These are phyloP conservation scores for Coreoperca whiteheadi DNA, from an alignment of 2,113 vertebrate genomes.

Conservation along the genomic window DNA sequence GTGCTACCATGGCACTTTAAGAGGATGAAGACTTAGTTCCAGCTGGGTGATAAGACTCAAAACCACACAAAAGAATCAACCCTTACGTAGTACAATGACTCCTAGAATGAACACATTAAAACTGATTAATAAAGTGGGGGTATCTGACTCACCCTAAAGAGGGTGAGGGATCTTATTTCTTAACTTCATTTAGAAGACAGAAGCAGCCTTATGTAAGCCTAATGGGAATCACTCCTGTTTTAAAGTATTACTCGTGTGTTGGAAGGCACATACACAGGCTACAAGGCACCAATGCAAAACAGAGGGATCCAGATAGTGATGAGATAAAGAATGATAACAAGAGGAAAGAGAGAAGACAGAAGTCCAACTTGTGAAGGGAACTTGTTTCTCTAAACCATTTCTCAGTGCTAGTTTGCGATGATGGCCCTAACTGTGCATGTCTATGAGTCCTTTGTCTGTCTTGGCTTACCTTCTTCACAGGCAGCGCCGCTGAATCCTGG, in stretches of 20 bases:
- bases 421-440: neutral
- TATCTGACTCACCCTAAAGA: slow-evolving; percentile 49
- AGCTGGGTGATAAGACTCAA: slow-evolving; percentile 60
- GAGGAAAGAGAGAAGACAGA: neutral
- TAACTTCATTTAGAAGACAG: slow-evolving; percentile 58
- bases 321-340: slow-evolving; percentile 3
- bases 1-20: slow-evolving; percentile 51
- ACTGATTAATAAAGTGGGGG: slow-evolving; percentile 62
- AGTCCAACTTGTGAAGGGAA: too few relatives aligned
- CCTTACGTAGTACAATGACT: slow-evolving; percentile 22
- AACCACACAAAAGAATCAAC: slow-evolving; percentile 55
- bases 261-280: slow-evolving; percentile 29
- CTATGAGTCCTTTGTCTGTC: slow-evolving; percentile 1
- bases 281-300: slow-evolving; percentile 7
- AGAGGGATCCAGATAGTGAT: neutral
- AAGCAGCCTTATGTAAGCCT: slow-evolving; percentile 64
- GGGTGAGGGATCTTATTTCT: slow-evolving; percentile 64
- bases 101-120: slow-evolving; percentile 52
- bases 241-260: slow-evolving; percentile 37
- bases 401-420: neutral
- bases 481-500: slow-evolving; percentile 87
- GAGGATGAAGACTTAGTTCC: slow-evolving; percentile 55
- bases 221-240: slow-evolving; percentile 65
- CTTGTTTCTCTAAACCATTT: slow-evolving; percentile 17
- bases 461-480: slow-evolving; percentile 90